Base-by-base conservation (phyloP, 2,797 vertebrate species). In the Aselliscus stoliczkanus region DNA sequence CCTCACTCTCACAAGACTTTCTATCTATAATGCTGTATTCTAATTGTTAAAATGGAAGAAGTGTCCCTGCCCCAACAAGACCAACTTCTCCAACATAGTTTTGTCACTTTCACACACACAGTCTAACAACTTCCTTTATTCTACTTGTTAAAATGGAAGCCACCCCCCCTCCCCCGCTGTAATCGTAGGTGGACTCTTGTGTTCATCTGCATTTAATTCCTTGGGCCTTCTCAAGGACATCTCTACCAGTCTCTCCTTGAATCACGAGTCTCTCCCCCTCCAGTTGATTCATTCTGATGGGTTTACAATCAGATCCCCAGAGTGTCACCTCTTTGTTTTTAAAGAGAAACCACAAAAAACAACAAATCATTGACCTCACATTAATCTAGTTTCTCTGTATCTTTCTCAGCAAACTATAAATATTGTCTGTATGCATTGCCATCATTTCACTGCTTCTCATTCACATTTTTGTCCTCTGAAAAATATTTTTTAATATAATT, bases 91-190 rank as follows among this genome's bases (percentile, higher is more conserved):
- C 44, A 31, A 17, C 37, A 9, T n/a, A 29, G 2, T 75, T 27
- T 56, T 31, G 37, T 56, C 9, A 50, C 6, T 14, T 31, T 12
- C 27, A 85, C 27, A 72, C 7, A 34, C 44, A 75, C 72, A 50
- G 50, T 52, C n/a, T 42, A 79, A 81, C 15, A 54, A 62, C 11
- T 81, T 42, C 23, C 67, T 70, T 88, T 34, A 34, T 25, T 89
- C n/a, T 60, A 13, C 34, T 72, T 23, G 56, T 50, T 86, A 60
- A 93, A 27, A 42, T 52, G 20, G 23, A 76, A 76, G n/a, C 2
- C 29, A n/a, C n/a, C n/a, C n/a, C n/a, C n/a, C n/a, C n/a, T n/a
- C 0, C 10, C 14, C 44, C 42, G 25, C 4, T 29, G 4, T 17
- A 17, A 50, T 14, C 9, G 37, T 12, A 47, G 83, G 42, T 0